phyloP scores from a whole-genome alignment of 2,888 invertebrate species.

The Perithous albicinctus region DNA sequence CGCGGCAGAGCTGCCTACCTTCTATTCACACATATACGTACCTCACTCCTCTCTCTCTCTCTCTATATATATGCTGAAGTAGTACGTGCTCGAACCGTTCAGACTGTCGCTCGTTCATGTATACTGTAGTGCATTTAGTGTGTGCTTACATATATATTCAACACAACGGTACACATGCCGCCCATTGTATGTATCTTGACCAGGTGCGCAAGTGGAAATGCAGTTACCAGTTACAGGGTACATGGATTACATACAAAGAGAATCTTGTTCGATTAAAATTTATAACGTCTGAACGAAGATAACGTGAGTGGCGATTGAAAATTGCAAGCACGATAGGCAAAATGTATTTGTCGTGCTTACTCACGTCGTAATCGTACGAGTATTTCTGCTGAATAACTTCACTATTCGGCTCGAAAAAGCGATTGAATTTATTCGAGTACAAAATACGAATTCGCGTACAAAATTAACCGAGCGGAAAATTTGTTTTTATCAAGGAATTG shows the following conservation, averaged over 20 bases:
- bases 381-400: background rate
- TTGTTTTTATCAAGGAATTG: background rate
- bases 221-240: background rate
- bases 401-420: background rate
- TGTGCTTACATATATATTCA: background rate
- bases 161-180: background rate
- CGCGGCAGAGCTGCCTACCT: too few relatives aligned
- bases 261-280: conserved; percentile 15
- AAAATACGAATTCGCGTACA: background rate
- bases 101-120: background rate
- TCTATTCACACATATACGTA: conserved; percentile 7
- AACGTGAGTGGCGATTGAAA: background rate
- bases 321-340: background rate
- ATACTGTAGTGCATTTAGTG: background rate
- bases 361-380: background rate
- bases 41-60: background rate
- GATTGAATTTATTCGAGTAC: background rate
- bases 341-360: background rate
- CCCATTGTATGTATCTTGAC: background rate
- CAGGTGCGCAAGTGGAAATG: background rate
- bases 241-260: background rate
- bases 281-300: background rate
- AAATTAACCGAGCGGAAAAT: background rate
- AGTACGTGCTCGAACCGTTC: conserved; percentile 26
- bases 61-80: background rate